These are phyloP conservation scores for Anguilla marmorata DNA, from an alignment of 2,797 vertebrate genomes.

Conservation along the genomic window DNA sequence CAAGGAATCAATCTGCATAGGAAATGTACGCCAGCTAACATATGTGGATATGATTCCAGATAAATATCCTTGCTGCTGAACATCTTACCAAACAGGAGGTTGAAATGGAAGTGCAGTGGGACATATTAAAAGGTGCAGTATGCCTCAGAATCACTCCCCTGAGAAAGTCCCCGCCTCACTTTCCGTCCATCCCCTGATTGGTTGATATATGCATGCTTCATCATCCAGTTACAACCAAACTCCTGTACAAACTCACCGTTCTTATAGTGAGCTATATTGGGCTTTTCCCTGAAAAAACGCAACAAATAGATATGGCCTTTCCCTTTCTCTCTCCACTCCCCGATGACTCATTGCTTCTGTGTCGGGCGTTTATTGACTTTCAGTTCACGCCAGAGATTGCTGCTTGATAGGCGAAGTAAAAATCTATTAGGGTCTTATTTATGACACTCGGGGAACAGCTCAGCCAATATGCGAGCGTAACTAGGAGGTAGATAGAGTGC, in stretches of 20 bases:
- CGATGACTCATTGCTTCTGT: constrained; percentile 11
- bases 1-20: neutral
- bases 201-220: neutral
- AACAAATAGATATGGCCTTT: neutral
- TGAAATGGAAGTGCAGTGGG: neutral
- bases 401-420: constrained; percentile 4
- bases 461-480: neutral
- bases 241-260: neutral
- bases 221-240: neutral
- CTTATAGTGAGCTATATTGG: neutral
- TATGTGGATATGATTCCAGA: neutral
- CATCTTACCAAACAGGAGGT: neutral
- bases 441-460: neutral
- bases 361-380: constrained; percentile 25
- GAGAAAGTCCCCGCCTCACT: neutral
- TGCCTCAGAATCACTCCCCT: neutral
- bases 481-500: neutral
- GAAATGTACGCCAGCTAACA: neutral
- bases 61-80: neutral
- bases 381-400: constrained; percentile 21
- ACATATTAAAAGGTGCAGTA: neutral
- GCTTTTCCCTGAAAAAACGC: neutral
- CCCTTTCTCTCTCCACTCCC: constrained; percentile 6
- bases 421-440: constrained; percentile 10
- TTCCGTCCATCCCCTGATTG: neutral